Percentiles rank a stretch among this genome's conserved stretches.
These are phyloP conservation scores for Andrena camellia DNA, from an alignment of 2,888 invertebrate species.

Conservation along the genomic window DNA sequence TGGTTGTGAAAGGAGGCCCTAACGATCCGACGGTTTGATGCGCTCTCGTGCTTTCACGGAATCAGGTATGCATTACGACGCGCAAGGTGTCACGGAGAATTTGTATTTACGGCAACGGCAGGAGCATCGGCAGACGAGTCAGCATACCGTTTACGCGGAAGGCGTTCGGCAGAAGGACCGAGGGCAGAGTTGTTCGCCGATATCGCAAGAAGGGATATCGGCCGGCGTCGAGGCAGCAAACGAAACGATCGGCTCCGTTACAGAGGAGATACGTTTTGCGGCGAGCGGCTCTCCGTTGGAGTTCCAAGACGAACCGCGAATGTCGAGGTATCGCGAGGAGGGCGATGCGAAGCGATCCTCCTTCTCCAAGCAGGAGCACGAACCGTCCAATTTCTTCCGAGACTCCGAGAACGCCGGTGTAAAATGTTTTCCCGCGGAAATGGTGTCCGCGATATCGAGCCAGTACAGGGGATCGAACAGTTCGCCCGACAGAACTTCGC, in stretches of 20 bases:
- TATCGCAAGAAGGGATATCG: slow-evolving; percentile 72
- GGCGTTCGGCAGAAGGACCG: slow-evolving; percentile 73
- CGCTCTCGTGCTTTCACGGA: slow-evolving; percentile 17
- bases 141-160: slow-evolving; percentile 52
- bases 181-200: slow-evolving; percentile 72
- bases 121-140: background rate
- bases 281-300: slow-evolving; percentile 65
- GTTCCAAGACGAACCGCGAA: slow-evolving; percentile 58
- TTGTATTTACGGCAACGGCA: slow-evolving; percentile 68
- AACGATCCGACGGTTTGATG: slow-evolving; percentile 43
- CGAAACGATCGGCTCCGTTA: slow-evolving; percentile 47
- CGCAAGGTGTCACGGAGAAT: slow-evolving; percentile 77
- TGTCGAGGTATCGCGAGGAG: slow-evolving; percentile 67
- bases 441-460: slow-evolving; percentile 56
- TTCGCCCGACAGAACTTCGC: slow-evolving; percentile 67
- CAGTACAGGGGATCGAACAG: slow-evolving; percentile 59
- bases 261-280: slow-evolving; percentile 60
- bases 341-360: slow-evolving; percentile 59
- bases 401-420: slow-evolving; percentile 51
- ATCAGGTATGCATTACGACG: slow-evolving; percentile 81
- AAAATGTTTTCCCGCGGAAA: slow-evolving; percentile 64
- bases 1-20: background rate
- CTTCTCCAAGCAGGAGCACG: slow-evolving; percentile 48
- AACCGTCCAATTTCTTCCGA: slow-evolving; percentile 47
- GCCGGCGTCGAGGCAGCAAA: slow-evolving; percentile 51